These are phyloP conservation scores for Astyanax mexicanus DNA, from an alignment of 2,797 vertebrate species.

Conservation along the genomic window DNA sequence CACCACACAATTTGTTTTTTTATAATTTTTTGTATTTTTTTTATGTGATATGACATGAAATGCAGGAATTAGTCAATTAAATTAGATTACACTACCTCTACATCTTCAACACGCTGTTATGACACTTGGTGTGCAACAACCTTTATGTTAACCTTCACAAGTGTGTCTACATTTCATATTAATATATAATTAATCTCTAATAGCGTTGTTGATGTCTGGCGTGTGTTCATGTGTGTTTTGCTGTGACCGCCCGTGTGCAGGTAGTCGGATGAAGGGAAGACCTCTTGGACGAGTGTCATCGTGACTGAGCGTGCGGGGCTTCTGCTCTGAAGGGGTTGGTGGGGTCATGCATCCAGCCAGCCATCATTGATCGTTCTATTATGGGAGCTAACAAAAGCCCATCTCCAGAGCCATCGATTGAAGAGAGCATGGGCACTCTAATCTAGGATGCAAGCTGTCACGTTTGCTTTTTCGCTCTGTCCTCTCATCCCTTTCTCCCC, in stretches of 20 bases:
- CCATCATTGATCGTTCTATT: slow-evolving; percentile 55
- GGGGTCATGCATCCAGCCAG: slow-evolving; percentile 35
- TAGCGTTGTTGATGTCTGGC: no score
- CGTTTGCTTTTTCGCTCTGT: slow-evolving; percentile 38
- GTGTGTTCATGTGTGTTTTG: no score
- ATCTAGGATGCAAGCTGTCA: slow-evolving; percentile 46
- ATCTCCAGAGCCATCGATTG: slow-evolving; percentile 56
- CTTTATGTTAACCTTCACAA: no score
- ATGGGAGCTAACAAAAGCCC: slow-evolving; percentile 50
- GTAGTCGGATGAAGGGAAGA: background rate
- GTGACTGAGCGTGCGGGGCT: background rate
- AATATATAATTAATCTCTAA: no score
- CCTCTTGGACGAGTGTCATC: background rate
- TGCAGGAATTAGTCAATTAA: no score
- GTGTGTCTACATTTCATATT: no score
- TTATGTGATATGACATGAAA: no score
- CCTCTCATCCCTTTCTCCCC: slow-evolving; percentile 14
- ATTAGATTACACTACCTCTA: no score
- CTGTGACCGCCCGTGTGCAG: background rate
- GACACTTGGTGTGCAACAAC: no score
- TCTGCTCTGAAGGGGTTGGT: slow-evolving; percentile 1
- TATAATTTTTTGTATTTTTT: no score
- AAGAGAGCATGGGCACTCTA: slow-evolving; percentile 30
- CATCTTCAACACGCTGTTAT: no score
- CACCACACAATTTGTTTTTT: no score